These are phyloP conservation scores for Chloroceryle inda DNA, from an alignment of 2,797 vertebrate species.

Conservation along the genomic window DNA sequence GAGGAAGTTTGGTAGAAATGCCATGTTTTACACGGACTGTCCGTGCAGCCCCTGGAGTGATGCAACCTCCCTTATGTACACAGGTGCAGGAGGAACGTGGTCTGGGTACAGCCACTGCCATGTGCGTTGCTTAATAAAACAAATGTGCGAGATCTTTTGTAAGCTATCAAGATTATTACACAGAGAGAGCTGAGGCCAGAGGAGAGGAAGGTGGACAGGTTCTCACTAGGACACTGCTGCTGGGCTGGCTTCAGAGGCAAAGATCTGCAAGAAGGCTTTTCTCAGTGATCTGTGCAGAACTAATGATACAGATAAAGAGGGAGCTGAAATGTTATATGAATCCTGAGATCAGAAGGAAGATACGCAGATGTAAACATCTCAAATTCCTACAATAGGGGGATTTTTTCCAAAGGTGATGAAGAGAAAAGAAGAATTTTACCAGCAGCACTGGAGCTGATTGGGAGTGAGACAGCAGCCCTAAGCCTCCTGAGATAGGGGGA, in stretches of 20 bases:
- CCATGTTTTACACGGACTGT: not conserved
- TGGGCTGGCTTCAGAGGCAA: not conserved
- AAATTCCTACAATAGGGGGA: not conserved
- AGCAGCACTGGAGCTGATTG: not conserved
- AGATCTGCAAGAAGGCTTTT: not conserved
- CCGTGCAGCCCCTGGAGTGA: not conserved
- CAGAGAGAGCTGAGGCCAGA: not conserved
- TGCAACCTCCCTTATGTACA: accelerated
- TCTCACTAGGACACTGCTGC: not conserved
- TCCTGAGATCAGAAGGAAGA: constrained; percentile 33
- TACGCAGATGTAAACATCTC: constrained; percentile 56
- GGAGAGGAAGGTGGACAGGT: not conserved
- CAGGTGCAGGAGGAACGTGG: not conserved
- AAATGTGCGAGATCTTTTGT: not conserved
- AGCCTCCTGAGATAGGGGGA: constrained; percentile 15
- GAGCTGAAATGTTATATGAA: not conserved
- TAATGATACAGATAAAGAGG: not conserved
- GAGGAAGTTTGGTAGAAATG: not conserved
- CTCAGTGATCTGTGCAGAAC: not conserved
- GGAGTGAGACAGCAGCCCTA: constrained; percentile 3
- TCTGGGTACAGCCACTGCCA: not conserved
- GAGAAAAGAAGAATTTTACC: not conserved
- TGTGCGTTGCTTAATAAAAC: not conserved
- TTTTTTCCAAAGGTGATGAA: constrained; percentile 20
- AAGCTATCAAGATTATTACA: not conserved